Evolutionary conservation across 1,140 invertebrate genomes (phyloP).

Genomic region (Trichomalopsis sarcophagae): DNA sequence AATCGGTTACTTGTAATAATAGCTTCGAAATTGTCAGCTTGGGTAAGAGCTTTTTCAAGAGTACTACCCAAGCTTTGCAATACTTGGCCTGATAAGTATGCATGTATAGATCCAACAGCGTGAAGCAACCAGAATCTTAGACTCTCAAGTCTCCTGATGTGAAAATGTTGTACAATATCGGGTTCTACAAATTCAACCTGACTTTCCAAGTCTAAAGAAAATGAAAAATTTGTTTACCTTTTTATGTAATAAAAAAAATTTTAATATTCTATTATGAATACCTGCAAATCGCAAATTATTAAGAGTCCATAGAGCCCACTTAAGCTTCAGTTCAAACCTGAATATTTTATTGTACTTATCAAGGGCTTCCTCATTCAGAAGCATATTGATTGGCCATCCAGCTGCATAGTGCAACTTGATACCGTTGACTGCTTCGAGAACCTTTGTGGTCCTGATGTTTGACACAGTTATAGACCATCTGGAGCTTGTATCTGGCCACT

Average conservation of each 20-base stretch:
- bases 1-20: conserved; percentile 67
- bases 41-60: conserved; percentile 71
- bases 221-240: background rate
- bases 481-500: conserved; percentile 72
- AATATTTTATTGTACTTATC: conserved; percentile 79
- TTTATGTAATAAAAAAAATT: background rate
- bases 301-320: conserved; percentile 79
- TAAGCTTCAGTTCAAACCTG: conserved; percentile 79
- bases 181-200: conserved; percentile 53
- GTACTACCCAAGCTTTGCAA: conserved; percentile 75
- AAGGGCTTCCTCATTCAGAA: conserved; percentile 75
- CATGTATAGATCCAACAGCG: conserved; percentile 79
- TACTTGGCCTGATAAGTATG: conserved; percentile 80
- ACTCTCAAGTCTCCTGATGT: conserved; percentile 76
- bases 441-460: conserved; percentile 61
- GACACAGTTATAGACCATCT: conserved; percentile 68
- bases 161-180: conserved; percentile 65
- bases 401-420: conserved; percentile 75
- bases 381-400: conserved; percentile 76
- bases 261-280: conserved; percentile 46
- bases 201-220: conserved; percentile 67
- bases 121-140: conserved; percentile 79
- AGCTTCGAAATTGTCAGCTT: conserved; percentile 73
- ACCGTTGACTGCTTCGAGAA: conserved; percentile 74
- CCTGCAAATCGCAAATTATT: conserved; percentile 77